phyloP scores from a whole-genome alignment of 2,113 vertebrate species.

The Clupea harengus region DNA sequence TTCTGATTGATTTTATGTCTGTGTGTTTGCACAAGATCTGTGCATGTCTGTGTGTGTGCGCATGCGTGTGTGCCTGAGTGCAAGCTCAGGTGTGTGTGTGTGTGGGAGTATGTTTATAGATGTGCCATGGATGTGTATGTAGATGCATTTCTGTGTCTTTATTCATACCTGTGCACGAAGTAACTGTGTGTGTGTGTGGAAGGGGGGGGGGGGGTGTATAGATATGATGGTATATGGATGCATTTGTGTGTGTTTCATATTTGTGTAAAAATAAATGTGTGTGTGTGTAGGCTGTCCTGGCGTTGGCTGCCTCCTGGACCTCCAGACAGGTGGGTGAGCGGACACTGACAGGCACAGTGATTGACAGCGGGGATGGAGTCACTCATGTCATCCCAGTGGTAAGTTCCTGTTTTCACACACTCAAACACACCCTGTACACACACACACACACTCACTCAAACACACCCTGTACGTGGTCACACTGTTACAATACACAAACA shows the following conservation, averaged over 20 bases:
- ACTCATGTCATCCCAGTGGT: conserved; percentile 98
- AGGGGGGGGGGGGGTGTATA: too few species aligned
- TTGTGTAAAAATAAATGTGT: not conserved
- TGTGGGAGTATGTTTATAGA: not conserved
- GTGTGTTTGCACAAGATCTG: not conserved
- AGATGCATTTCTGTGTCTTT: not conserved
- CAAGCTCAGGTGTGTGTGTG: not conserved
- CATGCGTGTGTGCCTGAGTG: not conserved
- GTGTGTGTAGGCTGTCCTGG: conserved; percentile 86
- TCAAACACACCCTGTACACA: not conserved
- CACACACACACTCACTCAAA: not conserved
- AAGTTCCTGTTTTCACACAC: conserved; percentile 54
- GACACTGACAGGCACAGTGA: conserved; percentile 93
- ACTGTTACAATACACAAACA: not conserved
- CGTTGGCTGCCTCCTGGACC: conserved; percentile 96
- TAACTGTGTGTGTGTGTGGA: not conserved
- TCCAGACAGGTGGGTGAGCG: conserved; percentile 96
- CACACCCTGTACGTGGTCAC: too few species aligned
- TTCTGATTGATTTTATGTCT: too few species aligned
- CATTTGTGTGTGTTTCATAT: not conserved
- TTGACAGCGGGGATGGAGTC: conserved; percentile 97
- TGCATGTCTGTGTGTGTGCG: not conserved
- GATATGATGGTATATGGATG: not conserved
- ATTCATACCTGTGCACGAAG: not conserved
- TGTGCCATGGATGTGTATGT: not conserved